Evolutionary conservation across 2,888 invertebrate species (phyloP), one percentile per base, ranked within the genome.

Genomic region (Nematopogon swammerdamellus): DNA sequence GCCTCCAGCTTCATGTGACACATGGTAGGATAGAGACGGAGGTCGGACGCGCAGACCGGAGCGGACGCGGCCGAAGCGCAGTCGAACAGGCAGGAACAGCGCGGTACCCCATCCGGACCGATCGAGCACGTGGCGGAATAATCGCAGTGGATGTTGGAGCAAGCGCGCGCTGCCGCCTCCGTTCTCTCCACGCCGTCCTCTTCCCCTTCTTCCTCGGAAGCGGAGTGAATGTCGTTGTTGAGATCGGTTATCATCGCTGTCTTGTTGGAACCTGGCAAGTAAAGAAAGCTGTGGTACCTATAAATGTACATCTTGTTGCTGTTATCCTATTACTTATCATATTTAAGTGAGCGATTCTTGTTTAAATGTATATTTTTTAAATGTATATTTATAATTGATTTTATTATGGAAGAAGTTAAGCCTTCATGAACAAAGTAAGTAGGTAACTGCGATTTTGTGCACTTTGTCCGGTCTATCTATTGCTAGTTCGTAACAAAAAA

Each of bases 1-100:
- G 91, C 87, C 63, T 92, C 91, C 72, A 89, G 82, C 71, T 89
- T 88, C 90, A 94, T 89, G 49, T 89, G 88, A 65, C 95, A 95
- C 55, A 89, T 77, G 17, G 90, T 92, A 0, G 88, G 83, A 62
- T 94, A 94, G 51, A 88, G 83, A 50, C 86, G 81, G 50, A 90
- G 73, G 65, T 95, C 93, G 3, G 92, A 91, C 0, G 92, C 93
- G 64, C 94, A 95, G 3, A 93, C 91, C 0, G 89, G 86, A 3
- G 77, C 73, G 14, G 80, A 75, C 19, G 84, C 81, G 3, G 82
- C 74, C 2, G 75, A 72, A 17, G 85, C 85, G 67, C 92, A 93
- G 68, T 90, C 89, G 66, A 92, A 91, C 53, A 86, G 82, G 64
- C 92, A 92, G 36, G 87, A 85, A 65, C 92, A 92, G 45, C 85